phyloP scores from a whole-genome alignment of 1,140 invertebrate species.

The Diploscapter pachys region DNA sequence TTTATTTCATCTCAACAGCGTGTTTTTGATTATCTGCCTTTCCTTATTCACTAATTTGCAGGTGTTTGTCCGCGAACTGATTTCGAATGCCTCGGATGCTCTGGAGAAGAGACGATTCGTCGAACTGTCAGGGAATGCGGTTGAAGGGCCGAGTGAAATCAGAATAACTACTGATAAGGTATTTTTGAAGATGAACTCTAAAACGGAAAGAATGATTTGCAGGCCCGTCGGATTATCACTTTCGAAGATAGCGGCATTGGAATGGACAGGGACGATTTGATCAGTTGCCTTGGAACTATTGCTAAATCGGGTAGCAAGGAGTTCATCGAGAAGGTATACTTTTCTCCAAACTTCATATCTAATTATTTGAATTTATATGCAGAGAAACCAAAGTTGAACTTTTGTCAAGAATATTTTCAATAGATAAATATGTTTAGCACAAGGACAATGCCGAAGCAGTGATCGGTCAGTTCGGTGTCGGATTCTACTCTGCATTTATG shows the following conservation, averaged over 20 bases:
- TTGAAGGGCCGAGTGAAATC: slow-evolving; percentile 72
- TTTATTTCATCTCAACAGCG: slow-evolving; percentile 25
- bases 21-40: too few relatives aligned
- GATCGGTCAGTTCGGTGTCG: slow-evolving; percentile 96
- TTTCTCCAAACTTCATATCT: neutral
- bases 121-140: slow-evolving; percentile 64
- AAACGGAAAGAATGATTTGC: slow-evolving; percentile 80
- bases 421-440: slow-evolving; percentile 11
- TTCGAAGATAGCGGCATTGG: slow-evolving; percentile 69
- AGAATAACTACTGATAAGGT: slow-evolving; percentile 74
- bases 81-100: slow-evolving; percentile 95
- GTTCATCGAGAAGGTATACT: slow-evolving; percentile 43
- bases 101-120: slow-evolving; percentile 78
- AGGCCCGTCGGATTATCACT: slow-evolving; percentile 10
- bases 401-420: neutral
- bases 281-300: slow-evolving; percentile 87
- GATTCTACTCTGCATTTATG: slow-evolving; percentile 96
- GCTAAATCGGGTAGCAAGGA: slow-evolving; percentile 90
- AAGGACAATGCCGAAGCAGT: slow-evolving; percentile 66
- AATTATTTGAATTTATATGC: neutral
- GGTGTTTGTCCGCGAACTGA: slow-evolving; percentile 90
- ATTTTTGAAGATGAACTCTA: slow-evolving; percentile 66
- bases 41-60: slow-evolving; percentile 52
- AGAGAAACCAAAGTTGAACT: neutral
- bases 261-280: slow-evolving; percentile 86